These are phyloP conservation scores for Drosophila saltans DNA, from an alignment of 1,140 invertebrate genomes.

Conservation along the genomic window DNA sequence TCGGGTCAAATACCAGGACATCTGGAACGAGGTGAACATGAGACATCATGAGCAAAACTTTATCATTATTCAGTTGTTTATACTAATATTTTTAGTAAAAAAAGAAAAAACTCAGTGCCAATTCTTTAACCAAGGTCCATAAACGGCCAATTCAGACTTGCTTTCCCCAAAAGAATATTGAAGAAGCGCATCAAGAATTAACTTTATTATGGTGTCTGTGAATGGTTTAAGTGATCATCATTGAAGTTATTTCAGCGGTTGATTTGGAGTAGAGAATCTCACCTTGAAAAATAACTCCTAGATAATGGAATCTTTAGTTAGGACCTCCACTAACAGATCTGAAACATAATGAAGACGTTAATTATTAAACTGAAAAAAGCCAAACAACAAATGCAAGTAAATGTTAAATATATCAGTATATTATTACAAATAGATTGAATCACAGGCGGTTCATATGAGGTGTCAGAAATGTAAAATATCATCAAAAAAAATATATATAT, in stretches of 20 bases:
- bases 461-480: constrained; percentile 78
- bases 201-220: constrained; percentile 80
- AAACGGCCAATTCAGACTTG: constrained; percentile 66
- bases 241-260: background rate
- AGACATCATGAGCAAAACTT: background rate
- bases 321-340: background rate
- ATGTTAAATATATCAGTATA: constrained; percentile 37
- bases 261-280: background rate
- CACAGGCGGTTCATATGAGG: constrained; percentile 79
- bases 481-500: constrained; percentile 49
- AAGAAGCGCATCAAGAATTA: constrained; percentile 59
- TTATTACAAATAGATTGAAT: constrained; percentile 65
- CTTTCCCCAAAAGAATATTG: constrained; percentile 81
- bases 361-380: background rate
- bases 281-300: background rate
- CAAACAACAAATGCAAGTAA: background rate
- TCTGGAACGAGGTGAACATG: background rate
- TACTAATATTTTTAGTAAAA: no score
- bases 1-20: background rate
- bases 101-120: constrained; percentile 65
- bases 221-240: constrained; percentile 82
- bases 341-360: no score
- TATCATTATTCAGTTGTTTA: no score
- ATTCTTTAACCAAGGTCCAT: constrained; percentile 79
- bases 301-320: background rate